A percentile compares a stretch with the other conserved stretches of the same genome.
Evolutionary conservation across 2,797 vertebrate genomes (phyloP).

Genomic region (Coluber constrictor): DNA sequence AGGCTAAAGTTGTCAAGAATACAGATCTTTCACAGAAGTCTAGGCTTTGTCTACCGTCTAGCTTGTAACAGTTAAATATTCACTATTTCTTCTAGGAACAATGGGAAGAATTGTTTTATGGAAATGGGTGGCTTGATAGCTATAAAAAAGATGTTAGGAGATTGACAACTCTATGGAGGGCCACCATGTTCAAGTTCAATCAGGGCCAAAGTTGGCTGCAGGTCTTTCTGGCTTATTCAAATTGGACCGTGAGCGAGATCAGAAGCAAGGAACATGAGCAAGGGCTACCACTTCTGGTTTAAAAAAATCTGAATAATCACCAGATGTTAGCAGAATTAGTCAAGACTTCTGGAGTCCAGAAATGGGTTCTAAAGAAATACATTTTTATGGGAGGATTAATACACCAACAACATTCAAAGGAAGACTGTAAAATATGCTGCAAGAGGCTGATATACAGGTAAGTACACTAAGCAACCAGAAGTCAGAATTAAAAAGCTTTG

Average conservation of each 20-base stretch:
- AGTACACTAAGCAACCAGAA: background rate
- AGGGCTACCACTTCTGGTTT: background rate
- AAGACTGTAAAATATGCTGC: background rate
- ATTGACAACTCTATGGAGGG: background rate
- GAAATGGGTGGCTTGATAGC: background rate
- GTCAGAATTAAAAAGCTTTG: background rate
- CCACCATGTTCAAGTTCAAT: background rate
- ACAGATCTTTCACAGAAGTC: background rate
- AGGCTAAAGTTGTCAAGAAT: background rate
- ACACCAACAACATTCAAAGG: background rate
- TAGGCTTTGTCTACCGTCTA: background rate
- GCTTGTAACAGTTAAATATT: background rate
- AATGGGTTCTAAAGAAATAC: background rate
- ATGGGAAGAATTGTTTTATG: background rate
- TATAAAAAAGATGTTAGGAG: background rate
- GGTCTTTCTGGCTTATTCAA: background rate
- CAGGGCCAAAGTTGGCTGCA: background rate
- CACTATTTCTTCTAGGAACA: background rate
- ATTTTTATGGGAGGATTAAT: background rate
- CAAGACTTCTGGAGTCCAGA: background rate
- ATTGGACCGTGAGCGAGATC: background rate
- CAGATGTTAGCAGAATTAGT: background rate
- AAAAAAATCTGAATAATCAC: background rate
- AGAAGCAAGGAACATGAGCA: background rate
- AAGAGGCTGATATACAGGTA: background rate